Evolutionary conservation across 2,797 vertebrate genomes (phyloP).

Genomic region (Triplophysa bombifrons): DNA sequence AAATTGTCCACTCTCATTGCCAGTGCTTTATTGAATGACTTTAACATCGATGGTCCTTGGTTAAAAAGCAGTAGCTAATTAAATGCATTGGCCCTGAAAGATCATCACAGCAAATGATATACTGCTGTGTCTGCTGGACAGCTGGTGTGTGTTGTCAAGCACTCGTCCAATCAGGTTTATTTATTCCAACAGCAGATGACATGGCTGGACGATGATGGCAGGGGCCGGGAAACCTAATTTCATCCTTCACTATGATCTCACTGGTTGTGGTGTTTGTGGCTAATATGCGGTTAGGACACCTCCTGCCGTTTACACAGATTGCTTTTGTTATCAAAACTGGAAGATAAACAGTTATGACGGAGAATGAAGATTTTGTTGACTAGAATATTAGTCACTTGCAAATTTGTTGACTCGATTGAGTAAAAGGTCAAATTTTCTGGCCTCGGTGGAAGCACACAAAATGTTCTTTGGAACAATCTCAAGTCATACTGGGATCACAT

Average conservation of each 20-base stretch:
- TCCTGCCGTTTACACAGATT: constrained; percentile 1
- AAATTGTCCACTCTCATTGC: constrained; percentile 34
- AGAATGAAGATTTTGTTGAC: neutral
- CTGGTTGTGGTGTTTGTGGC: constrained; percentile 10
- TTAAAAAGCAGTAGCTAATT: constrained; percentile 47
- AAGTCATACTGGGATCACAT: neutral
- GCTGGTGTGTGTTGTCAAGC: constrained; percentile 23
- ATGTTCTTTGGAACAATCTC: neutral
- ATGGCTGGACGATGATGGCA: constrained; percentile 29
- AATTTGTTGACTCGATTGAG: neutral
- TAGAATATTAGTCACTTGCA: neutral
- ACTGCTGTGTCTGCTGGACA: constrained; percentile 27
- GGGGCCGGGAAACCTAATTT: constrained; percentile 29
- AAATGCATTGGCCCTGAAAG: constrained; percentile 51
- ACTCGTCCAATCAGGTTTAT: constrained; percentile 31
- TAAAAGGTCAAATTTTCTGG: neutral
- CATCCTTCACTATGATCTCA: constrained; percentile 13
- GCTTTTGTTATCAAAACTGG: neutral
- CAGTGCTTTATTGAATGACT: constrained; percentile 40
- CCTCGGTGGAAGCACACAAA: neutral
- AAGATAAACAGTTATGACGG: neutral
- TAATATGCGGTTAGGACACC: neutral
- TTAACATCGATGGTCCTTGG: constrained; percentile 42
- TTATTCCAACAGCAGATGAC: constrained; percentile 40
- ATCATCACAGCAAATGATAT: constrained; percentile 44